Conservation (phyloP, 2,888 invertebrate species). For the Harpalus rubripes region DNA sequence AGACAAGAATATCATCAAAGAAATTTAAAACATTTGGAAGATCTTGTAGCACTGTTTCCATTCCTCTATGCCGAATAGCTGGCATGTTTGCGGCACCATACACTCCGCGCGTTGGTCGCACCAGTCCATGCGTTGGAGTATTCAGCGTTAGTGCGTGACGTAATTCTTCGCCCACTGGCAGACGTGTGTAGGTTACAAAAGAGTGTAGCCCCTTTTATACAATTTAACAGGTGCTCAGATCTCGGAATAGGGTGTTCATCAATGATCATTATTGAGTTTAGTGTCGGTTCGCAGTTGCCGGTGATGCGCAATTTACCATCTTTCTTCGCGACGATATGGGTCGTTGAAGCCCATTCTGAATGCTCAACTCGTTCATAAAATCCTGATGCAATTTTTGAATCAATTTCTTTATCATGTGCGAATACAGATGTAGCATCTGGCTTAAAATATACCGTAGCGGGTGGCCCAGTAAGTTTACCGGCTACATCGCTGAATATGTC, state of each 20-base stretch:
- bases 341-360: conserved; percentile 69
- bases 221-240: conserved; percentile 48
- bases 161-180: conserved; percentile 54
- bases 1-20: conserved; percentile 4
- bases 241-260: conserved; percentile 61
- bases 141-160: neutral
- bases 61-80: conserved; percentile 36
- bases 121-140: conserved; percentile 34
- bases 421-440: too few species aligned
- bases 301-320: conserved; percentile 67
- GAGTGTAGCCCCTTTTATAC: conserved; percentile 42
- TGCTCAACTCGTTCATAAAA: conserved; percentile 69
- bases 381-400: conserved; percentile 68
- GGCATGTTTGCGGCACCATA: conserved; percentile 43
- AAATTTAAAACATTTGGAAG: conserved; percentile 19
- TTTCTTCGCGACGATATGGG: conserved; percentile 67
- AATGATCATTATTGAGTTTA: conserved; percentile 59
- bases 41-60: conserved; percentile 52
- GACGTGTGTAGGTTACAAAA: conserved; percentile 66
- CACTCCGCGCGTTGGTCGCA: conserved; percentile 51
- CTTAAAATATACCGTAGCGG: too few species aligned
- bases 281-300: conserved; percentile 68
- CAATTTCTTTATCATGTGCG: conserved; percentile 67
- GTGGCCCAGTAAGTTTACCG: too few species aligned
- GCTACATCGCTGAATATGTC: too few species aligned